phyloP scores from a whole-genome alignment of 2,113 vertebrate genomes.

The Lepisosteus oculatus region DNA sequence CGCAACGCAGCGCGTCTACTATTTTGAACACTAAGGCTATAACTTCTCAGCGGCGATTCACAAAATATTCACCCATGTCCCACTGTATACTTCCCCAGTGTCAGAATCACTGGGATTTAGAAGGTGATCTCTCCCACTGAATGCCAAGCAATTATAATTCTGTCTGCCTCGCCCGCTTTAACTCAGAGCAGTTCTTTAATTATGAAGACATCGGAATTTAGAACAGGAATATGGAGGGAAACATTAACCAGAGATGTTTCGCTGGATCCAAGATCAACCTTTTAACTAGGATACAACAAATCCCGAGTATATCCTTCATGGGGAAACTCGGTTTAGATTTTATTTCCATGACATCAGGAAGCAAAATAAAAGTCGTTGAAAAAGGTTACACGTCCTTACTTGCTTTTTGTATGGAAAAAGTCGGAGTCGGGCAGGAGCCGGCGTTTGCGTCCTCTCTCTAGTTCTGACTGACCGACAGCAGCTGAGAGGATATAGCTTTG shows the following conservation, averaged over 20 bases:
- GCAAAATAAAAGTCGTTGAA: not conserved
- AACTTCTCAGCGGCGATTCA: too few species aligned
- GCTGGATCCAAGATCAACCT: not conserved
- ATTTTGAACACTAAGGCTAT: too few species aligned
- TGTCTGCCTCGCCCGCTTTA: not conserved
- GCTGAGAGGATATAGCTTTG: not conserved
- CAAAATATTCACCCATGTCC: too few species aligned
- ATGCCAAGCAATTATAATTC: not conserved
- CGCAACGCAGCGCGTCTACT: too few species aligned
- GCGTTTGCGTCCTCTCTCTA: conserved; percentile 5
- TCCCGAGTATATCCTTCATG: not conserved
- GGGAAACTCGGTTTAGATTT: not conserved
- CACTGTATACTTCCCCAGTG: not conserved
- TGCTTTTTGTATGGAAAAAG: not conserved
- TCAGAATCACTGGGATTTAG: too few species aligned
- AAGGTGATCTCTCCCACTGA: too few species aligned
- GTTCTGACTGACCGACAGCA: conserved; percentile 13
- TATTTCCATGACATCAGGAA: not conserved
- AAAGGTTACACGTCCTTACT: not conserved
- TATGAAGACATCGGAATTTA: not conserved
- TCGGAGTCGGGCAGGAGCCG: conserved; percentile 4
- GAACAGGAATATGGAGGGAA: not conserved
- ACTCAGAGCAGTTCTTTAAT: not conserved
- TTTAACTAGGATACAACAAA: not conserved
- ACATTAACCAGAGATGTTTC: not conserved